Conservation (phyloP, 2,113 vertebrate genomes). For the Neolamprologus fasciatus region DNA sequence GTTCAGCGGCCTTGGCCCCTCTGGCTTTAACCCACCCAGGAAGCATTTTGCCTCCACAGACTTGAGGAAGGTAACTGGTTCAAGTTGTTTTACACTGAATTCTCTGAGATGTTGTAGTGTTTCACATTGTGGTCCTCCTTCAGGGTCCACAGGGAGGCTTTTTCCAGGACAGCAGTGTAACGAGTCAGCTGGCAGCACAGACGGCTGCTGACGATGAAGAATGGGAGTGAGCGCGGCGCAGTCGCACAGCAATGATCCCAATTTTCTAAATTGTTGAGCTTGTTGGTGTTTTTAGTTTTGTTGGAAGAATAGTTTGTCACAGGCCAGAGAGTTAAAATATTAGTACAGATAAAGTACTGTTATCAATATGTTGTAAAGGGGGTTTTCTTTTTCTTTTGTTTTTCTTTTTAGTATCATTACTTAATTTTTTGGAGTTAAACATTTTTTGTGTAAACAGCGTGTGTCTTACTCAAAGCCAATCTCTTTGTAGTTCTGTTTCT, state of each 20-base stretch:
- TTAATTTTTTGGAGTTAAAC: background rate
- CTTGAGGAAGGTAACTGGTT: slow-evolving; percentile 70
- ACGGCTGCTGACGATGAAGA: slow-evolving; percentile 35
- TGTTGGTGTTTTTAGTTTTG: background rate
- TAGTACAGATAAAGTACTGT: background rate
- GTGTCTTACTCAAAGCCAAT: background rate
- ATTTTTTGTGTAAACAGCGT: background rate
- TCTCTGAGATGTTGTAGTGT: background rate
- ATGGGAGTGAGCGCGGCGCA: slow-evolving; percentile 47
- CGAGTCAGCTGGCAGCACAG: background rate
- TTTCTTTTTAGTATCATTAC: background rate
- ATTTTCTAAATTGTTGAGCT: background rate
- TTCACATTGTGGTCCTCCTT: background rate
- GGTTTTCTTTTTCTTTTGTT: background rate
- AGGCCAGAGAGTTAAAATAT: background rate
- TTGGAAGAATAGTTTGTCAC: background rate
- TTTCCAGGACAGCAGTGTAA: background rate
- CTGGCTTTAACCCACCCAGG: slow-evolving; percentile 34
- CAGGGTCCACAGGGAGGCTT: background rate
- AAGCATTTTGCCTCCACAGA: slow-evolving; percentile 67
- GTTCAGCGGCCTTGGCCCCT: slow-evolving; percentile 46
- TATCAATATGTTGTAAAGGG: background rate
- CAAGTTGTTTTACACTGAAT: fast-evolving
- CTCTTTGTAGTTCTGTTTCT: background rate
- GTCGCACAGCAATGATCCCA: background rate